Evolutionary conservation across 92 coral and sea anemone species (phyloP), one percentile per base, ranked within the genome.

Genomic region (Phenganax marumi): DNA sequence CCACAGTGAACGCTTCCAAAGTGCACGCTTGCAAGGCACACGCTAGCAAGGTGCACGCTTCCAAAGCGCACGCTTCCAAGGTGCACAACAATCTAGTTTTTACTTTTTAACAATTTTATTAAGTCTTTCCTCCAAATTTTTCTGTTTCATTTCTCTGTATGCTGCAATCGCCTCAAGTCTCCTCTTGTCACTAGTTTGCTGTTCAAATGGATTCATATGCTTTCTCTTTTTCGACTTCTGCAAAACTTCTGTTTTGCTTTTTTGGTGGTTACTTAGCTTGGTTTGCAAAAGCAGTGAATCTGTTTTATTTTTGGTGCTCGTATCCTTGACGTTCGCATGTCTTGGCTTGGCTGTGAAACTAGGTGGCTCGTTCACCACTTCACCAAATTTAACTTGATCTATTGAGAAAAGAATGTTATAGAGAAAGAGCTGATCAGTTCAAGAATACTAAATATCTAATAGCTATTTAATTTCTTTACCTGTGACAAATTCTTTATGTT

Each of bases 361-460:
- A 17, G 98, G 98, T 7, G 98, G 98, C 84, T 95, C 91, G 53
- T 76, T 77, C 3, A 68, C 98, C 8, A 95, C 97, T 61, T 95
- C 98, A 65, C 98, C 98, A 95, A 95, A 95, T 51, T 81, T 85
- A 7, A 90, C 87, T 39, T 92, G 81, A 82, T 95, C 98, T 95
- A 75, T 61, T 73, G 5, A 33, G 43, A 33, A 33, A 33, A 33
- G 0, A 33, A 33, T 33, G 5, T 0, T 5, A 33, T 33, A 33
- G 43, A 33, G 43, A 33, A 33, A 33, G 71, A 33, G 71, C 69
- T 33, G 6, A 65, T 68, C n/a, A 10, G 46, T 66, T 65, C 63
- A 56, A 56, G 17, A 56, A 0, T 14, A 19, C 63, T 56, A 7
- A 39, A 6, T 18, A 8, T 62, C 0, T 19, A 19, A 3, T 9